Percentiles rank a stretch among this genome's conserved stretches.
These are phyloP conservation scores for Rissa tridactyla DNA, from an alignment of 2,113 vertebrate species.

Conservation along the genomic window DNA sequence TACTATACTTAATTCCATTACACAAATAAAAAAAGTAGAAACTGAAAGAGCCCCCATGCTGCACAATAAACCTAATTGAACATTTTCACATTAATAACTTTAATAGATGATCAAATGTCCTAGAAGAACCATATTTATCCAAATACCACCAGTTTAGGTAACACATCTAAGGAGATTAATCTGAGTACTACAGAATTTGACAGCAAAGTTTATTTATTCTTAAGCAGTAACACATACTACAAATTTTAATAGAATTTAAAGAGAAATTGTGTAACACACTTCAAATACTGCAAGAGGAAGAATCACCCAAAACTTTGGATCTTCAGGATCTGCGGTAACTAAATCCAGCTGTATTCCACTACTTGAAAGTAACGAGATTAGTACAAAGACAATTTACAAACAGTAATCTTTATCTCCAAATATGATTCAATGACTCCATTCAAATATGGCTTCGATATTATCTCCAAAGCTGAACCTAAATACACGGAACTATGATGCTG, in stretches of 20 bases:
- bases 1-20: not conserved
- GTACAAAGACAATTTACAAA: not conserved
- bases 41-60: not conserved
- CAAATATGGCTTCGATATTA: too few relatives aligned
- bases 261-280: not conserved
- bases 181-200: not conserved
- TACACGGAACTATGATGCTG: not conserved
- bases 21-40: not conserved
- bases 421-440: too few relatives aligned
- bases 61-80: not conserved
- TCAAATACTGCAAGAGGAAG: not conserved
- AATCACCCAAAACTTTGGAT: rapidly evolving
- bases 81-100: not conserved
- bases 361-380: not conserved
- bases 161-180: not conserved
- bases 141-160: not conserved
- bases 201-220: not conserved
- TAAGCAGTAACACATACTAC: not conserved
- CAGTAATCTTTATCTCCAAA: not conserved
- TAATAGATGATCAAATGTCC: not conserved
- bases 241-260: not conserved
- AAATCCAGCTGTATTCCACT: not conserved
- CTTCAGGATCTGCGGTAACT: not conserved
- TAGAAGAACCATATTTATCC: not conserved
- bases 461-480: not conserved